Base-by-base conservation (phyloP, 2,797 vertebrate genomes). In the Psittacula echo region DNA sequence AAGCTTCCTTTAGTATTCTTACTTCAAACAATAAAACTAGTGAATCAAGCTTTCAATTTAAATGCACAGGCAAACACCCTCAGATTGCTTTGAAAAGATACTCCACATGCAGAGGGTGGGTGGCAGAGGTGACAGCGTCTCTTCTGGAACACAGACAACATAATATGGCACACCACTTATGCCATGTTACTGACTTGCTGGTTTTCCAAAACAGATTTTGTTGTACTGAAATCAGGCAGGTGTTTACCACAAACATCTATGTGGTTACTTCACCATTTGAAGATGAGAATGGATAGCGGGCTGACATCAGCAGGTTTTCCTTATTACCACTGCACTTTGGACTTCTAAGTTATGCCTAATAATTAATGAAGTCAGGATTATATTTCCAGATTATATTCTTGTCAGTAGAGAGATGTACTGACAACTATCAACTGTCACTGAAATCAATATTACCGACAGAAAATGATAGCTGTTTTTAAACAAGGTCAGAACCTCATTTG, bases 71-170 rank as follows among this genome's bases (percentile, higher is more conserved):
- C 83, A 91, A 84, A 86, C 92, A 72, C 51, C 78, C 68, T 80
- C 84, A 77, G 56, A 85, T 47, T 86, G 68, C 90, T 95, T 54
- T 94, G 64, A 85, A 91, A 94, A 95, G 80, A 73, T 51, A 56
- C 66, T 91, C 74, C 64, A 79, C 54, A 65, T 37, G 77, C 50
- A 81, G 67, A 76, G 22, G 45, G 89, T 94, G 89, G 91, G 89
- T 90, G 80, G 90, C 89, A 93, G 47, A 89, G 85, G 85, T 90
- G 94, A 88, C 90, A 96, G 80, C 6, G 3, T 64, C 70, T 93
- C 89, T 71, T 93, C 51, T 53, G 48, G 80, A 90, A 85, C 0
- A 0, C 22, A 93, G 89, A 87, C 74, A 85, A 62, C 62, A 85
- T 86, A 88, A 94, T 60, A 79, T 7, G 3, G 39, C 81, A 62